Percentiles rank a stretch among this genome's conserved stretches.
Evolutionary conservation across 2,888 invertebrate genomes (phyloP).

Genomic region (Nowickia ferox): DNA sequence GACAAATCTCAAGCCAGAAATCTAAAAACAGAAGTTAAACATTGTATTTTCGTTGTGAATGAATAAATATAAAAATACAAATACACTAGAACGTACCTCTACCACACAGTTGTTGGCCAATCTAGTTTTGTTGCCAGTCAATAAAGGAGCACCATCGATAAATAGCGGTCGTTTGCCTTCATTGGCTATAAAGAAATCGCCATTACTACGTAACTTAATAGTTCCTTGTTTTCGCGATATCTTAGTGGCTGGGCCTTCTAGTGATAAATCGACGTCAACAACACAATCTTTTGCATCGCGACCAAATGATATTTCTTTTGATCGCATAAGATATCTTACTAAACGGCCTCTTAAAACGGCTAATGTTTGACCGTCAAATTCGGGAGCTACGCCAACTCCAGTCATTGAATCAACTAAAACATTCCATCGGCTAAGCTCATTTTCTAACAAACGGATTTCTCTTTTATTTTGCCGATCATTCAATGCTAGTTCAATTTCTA

Average conservation of each 20-base stretch:
- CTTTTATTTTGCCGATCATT: slow-evolving; percentile 91
- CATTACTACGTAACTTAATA: slow-evolving; percentile 93
- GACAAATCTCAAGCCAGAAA: slow-evolving; percentile 95
- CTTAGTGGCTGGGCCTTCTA: slow-evolving; percentile 97
- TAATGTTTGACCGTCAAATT: slow-evolving; percentile 96
- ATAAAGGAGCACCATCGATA: slow-evolving; percentile 95
- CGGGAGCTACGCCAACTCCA: slow-evolving; percentile 90
- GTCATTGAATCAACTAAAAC: slow-evolving; percentile 95
- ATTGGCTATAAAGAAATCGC: slow-evolving; percentile 97
- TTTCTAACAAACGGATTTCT: slow-evolving; percentile 94
- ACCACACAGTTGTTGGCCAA: slow-evolving; percentile 97
- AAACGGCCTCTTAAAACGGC: slow-evolving; percentile 95
- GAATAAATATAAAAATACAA: too few species aligned
- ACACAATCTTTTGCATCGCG: slow-evolving; percentile 93
- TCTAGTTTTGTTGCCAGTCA: slow-evolving; percentile 94
- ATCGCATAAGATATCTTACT: slow-evolving; percentile 97
- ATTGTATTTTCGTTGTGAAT: background rate
- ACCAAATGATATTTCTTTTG: slow-evolving; percentile 96
- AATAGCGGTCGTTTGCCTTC: slow-evolving; percentile 97
- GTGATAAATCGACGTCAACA: slow-evolving; percentile 95
- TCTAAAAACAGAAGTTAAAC: slow-evolving; percentile 81
- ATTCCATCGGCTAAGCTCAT: slow-evolving; percentile 95
- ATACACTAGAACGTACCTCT: slow-evolving; percentile 85
- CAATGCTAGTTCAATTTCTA: slow-evolving; percentile 90
- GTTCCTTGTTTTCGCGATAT: slow-evolving; percentile 96